A percentile compares a stretch with the other conserved stretches of the same genome.
These are phyloP conservation scores for Epinephelus fuscoguttatus DNA, from an alignment of 2,113 vertebrate species.

Conservation along the genomic window DNA sequence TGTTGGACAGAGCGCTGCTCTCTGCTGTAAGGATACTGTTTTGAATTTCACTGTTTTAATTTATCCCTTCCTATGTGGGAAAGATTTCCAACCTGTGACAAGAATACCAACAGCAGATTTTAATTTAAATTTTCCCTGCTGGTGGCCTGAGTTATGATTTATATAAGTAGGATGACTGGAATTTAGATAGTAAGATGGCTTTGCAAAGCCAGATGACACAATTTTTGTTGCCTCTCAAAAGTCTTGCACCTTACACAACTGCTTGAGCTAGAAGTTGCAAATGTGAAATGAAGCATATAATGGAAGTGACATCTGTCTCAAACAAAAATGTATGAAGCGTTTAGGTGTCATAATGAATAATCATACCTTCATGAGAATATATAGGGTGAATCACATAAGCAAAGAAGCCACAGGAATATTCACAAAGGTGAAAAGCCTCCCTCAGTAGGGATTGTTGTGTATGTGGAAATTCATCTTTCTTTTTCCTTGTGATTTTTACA, in stretches of 20 bases:
- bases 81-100: neutral
- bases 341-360: neutral
- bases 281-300: neutral
- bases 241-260: neutral
- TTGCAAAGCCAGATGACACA: neutral
- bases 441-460: neutral
- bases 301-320: neutral
- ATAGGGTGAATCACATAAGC: neutral
- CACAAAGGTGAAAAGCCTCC: neutral
- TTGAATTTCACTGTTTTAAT: neutral
- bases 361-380: neutral
- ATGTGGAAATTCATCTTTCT: neutral
- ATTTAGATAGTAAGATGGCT: neutral
- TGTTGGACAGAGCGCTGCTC: neutral
- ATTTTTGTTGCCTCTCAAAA: neutral
- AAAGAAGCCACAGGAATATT: neutral
- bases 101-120: conserved; percentile 9
- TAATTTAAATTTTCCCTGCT: neutral
- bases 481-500: too few species aligned
- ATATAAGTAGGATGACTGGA: neutral
- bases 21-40: neutral
- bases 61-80: neutral
- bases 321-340: neutral
- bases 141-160: neutral
- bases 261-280: neutral